These are phyloP conservation scores for Glossosoma conforme DNA, from an alignment of 1,140 invertebrate species.

Conservation along the genomic window DNA sequence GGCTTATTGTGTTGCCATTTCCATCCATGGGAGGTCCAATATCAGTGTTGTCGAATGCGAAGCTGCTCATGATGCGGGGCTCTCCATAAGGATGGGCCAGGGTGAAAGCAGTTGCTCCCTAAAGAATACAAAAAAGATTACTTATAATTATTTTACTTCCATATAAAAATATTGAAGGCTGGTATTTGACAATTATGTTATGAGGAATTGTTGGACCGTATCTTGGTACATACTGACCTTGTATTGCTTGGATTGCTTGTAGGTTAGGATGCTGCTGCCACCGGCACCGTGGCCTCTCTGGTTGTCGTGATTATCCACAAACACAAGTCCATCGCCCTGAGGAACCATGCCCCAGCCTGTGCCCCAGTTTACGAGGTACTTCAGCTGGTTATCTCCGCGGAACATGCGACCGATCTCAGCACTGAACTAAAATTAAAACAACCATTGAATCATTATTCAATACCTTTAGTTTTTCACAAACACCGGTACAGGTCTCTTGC, in stretches of 20 bases:
- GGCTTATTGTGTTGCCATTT: slow-evolving; percentile 59
- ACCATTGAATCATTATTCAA: neutral
- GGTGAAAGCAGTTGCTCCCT: slow-evolving; percentile 76
- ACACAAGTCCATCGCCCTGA: slow-evolving; percentile 52
- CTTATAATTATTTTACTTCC: slow-evolving; percentile 19
- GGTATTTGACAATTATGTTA: no score
- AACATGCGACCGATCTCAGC: slow-evolving; percentile 37
- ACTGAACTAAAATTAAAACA: slow-evolving; percentile 19
- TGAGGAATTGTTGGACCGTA: no score
- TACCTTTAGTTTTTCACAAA: neutral
- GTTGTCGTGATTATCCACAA: slow-evolving; percentile 62
- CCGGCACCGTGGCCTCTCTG: slow-evolving; percentile 53
- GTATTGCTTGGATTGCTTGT: slow-evolving; percentile 56
- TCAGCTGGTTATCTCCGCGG: slow-evolving; percentile 38
- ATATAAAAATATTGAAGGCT: neutral
- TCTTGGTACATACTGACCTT: no score
- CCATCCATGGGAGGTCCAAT: slow-evolving; percentile 58
- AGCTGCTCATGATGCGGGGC: slow-evolving; percentile 76
- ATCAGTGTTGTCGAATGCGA: slow-evolving; percentile 51
- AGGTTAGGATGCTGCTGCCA: slow-evolving; percentile 52
- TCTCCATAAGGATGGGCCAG: slow-evolving; percentile 76
- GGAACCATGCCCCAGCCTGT: slow-evolving; percentile 54
- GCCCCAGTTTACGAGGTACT: slow-evolving; percentile 52
- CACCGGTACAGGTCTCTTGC: neutral
- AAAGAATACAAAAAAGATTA: slow-evolving; percentile 9